A percentile compares a stretch with the other conserved stretches of the same genome.
These are phyloP conservation scores for Sapajus apella DNA, from an alignment of 2,113 vertebrate species.

Conservation along the genomic window DNA sequence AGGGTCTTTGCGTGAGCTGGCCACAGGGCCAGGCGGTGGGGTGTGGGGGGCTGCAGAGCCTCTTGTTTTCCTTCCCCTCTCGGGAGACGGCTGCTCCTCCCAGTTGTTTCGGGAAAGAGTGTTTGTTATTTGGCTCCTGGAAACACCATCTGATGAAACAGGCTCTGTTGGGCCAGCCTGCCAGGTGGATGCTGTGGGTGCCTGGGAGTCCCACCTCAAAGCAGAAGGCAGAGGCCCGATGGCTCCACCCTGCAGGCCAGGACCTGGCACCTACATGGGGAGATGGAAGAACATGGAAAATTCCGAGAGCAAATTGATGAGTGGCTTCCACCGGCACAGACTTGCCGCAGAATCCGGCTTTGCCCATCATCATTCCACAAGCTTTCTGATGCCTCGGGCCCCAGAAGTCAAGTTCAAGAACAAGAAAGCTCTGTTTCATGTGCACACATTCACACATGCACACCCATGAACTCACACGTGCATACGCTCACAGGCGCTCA, in stretches of 20 bases:
- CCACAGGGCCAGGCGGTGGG: no score
- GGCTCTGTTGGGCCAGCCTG: neutral
- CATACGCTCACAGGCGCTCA: no score
- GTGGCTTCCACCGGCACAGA: fast-evolving
- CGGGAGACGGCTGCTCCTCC: neutral
- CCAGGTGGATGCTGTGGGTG: fast-evolving
- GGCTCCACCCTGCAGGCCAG: fast-evolving
- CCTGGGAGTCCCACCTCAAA: fast-evolving
- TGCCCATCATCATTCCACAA: no score
- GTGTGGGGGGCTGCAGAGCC: neutral
- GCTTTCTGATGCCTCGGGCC: fast-evolving
- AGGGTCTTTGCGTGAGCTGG: neutral
- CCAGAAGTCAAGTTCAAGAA: neutral
- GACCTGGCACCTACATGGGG: fast-evolving
- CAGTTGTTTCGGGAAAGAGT: neutral
- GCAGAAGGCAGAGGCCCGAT: fast-evolving
- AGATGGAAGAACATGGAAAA: neutral
- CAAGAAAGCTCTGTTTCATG: neutral
- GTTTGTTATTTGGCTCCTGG: neutral
- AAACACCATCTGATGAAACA: neutral
- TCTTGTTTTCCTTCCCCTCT: neutral
- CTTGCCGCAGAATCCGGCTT: fast-evolving
- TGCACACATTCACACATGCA: fast-evolving
- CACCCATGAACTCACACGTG: no score
- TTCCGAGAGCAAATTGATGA: neutral